Conservation (phyloP, 2,113 vertebrate species). For the Mormoops blainvillei region DNA sequence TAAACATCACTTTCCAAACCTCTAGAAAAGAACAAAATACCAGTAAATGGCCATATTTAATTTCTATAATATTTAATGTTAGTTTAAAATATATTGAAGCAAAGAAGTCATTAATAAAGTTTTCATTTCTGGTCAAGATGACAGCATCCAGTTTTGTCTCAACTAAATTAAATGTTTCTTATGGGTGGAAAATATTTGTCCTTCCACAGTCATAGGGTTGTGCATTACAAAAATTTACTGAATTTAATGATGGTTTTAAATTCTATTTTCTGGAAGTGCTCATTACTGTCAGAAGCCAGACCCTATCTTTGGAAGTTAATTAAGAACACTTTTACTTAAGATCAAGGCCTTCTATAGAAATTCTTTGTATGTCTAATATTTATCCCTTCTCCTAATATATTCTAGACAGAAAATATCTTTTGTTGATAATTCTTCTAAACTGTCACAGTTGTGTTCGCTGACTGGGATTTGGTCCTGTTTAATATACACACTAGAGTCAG, state of each 20-base stretch:
- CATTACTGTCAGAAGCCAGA: not conserved
- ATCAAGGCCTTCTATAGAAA: not conserved
- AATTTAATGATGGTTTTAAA: not conserved
- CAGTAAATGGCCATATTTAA: conserved; percentile 28
- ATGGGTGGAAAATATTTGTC: not conserved
- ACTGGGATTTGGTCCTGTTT: not conserved
- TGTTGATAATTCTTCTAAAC: not conserved
- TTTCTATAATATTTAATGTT: conserved; percentile 17
- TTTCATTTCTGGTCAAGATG: conserved; percentile 1
- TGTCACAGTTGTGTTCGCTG: not conserved
- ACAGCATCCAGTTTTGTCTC: not conserved
- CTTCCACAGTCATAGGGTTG: not conserved
- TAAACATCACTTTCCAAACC: conserved; percentile 50
- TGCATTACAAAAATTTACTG: not conserved
- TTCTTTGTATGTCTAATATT: not conserved
- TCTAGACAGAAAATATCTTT: not conserved
- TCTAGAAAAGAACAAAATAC: conserved; percentile 3
- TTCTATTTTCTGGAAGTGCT: not conserved
- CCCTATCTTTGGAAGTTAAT: not conserved
- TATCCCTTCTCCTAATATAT: not conserved
- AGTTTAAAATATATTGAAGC: conserved; percentile 31
- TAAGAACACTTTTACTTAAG: not conserved
- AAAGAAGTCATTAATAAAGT: conserved; percentile 3
- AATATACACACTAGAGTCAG: not conserved
- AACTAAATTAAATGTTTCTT: not conserved